Conservation (phyloP, 2,888 invertebrate species). For the Polyommatus icarus region DNA sequence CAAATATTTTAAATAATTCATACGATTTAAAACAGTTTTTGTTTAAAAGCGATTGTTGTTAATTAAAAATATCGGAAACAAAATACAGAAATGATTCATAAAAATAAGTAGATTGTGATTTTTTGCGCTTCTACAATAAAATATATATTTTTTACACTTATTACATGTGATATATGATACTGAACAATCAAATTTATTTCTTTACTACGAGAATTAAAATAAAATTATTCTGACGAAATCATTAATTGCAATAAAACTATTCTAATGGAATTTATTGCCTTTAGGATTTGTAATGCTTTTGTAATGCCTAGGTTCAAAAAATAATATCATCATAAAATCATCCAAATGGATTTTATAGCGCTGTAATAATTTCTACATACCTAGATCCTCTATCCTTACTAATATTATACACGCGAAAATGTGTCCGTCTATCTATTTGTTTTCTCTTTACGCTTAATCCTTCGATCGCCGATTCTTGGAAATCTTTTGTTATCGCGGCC, state of each 20-base stretch:
- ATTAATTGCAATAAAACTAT: neutral
- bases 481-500: too few relatives aligned
- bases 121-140: too few relatives aligned
- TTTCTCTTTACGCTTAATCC: too few relatives aligned
- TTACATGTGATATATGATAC: neutral
- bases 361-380: neutral
- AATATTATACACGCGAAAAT: too few relatives aligned
- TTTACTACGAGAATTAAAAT: neutral
- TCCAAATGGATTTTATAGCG: neutral
- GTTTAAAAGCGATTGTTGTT: too few relatives aligned
- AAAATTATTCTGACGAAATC: neutral
- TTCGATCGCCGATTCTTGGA: too few relatives aligned
- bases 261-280: neutral
- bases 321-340: neutral
- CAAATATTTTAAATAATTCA: too few relatives aligned
- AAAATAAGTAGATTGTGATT: too few relatives aligned
- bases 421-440: neutral
- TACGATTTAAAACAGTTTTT: too few relatives aligned
- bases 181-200: neutral
- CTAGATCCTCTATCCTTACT: neutral
- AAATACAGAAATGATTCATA: too few relatives aligned
- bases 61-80: too few relatives aligned
- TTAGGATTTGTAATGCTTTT: neutral
- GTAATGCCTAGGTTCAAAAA: neutral
- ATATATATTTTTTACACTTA: too few relatives aligned